Conservation (phyloP, 2,888 invertebrate species). For the Sclerodermus sp. region DNA sequence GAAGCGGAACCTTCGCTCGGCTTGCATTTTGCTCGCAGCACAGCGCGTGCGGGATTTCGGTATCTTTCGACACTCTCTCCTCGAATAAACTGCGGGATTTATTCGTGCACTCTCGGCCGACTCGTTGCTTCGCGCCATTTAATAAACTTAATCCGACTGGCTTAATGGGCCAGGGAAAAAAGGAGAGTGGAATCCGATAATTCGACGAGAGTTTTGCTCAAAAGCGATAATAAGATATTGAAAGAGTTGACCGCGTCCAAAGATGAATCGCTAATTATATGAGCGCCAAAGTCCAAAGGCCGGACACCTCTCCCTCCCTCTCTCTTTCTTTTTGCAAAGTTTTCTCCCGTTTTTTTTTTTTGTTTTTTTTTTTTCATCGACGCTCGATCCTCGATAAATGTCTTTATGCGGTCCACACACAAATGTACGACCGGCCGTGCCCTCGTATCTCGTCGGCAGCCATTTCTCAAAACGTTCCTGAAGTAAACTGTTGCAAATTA, state of each 20-base stretch:
- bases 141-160: not conserved
- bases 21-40: too few species aligned
- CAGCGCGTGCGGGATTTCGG: too few species aligned
- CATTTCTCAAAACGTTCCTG: constrained; percentile 48
- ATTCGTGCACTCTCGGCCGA: too few species aligned
- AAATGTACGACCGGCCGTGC: constrained; percentile 26
- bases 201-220: not conserved
- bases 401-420: constrained; percentile 33
- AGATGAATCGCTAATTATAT: constrained; percentile 27
- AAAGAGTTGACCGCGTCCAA: constrained; percentile 9
- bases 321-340: not conserved
- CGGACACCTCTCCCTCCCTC: constrained; percentile 3
- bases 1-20: too few species aligned
- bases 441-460: constrained; percentile 39
- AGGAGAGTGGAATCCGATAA: not conserved
- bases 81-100: too few species aligned
- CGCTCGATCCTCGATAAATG: constrained; percentile 37
- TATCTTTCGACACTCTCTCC: too few species aligned
- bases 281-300: constrained; percentile 18
- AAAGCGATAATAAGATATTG: constrained; percentile 17
- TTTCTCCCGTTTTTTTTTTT: too few species aligned
- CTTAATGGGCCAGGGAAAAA: not conserved
- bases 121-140: constrained; percentile 8
- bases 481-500: constrained; percentile 55
- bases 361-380: constrained; percentile 19